Evolutionary conservation across 2,888 invertebrate genomes (phyloP).

Genomic region (Eupithecia centaureata): DNA sequence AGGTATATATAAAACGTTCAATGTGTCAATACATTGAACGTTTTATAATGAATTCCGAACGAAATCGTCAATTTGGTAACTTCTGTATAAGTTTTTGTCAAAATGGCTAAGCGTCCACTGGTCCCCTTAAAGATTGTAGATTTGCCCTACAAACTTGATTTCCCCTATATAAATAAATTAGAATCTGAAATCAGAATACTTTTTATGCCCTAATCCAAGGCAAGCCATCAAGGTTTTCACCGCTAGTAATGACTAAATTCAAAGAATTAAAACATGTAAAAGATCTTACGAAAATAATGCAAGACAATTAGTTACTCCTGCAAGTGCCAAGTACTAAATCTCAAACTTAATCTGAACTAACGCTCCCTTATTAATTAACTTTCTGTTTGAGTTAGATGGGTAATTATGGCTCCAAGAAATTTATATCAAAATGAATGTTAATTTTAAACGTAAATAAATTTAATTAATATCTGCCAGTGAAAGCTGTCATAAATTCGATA

Average conservation of each 20-base stretch:
- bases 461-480: neutral
- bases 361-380: constrained; percentile 50
- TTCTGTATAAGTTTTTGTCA: no score
- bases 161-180: no score
- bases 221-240: no score
- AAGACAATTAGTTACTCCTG: neutral
- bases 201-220: no score
- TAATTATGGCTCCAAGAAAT: constrained; percentile 55
- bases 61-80: no score
- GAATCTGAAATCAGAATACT: no score
- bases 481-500: constrained; percentile 6
- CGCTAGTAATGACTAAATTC: neutral
- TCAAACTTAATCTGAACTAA: neutral
- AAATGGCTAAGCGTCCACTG: no score
- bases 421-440: constrained; percentile 29
- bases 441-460: constrained; percentile 17
- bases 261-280: neutral
- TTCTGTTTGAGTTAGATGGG: constrained; percentile 54
- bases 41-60: no score
- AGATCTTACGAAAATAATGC: neutral
- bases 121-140: no score
- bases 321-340: neutral
- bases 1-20: no score
- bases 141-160: no score
- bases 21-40: no score